These are phyloP conservation scores for Acromyrmex echinatior DNA, from an alignment of 1,140 invertebrate species.

Conservation along the genomic window DNA sequence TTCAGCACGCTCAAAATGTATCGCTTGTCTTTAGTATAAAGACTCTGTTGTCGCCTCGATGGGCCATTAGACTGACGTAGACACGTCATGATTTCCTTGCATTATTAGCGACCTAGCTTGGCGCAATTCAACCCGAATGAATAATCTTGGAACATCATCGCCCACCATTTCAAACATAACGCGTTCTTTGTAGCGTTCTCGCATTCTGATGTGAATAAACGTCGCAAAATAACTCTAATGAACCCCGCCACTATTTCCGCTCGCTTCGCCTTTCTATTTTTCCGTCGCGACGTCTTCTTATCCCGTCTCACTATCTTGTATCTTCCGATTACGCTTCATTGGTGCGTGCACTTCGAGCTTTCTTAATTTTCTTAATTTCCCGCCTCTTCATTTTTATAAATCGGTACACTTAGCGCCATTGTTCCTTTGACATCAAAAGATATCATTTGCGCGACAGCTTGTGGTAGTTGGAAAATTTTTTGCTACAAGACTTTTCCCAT, in stretches of 20 bases:
- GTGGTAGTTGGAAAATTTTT: background rate
- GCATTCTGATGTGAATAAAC: constrained; percentile 25
- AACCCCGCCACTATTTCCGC: constrained; percentile 8
- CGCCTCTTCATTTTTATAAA: constrained; percentile 28
- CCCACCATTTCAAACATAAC: constrained; percentile 50
- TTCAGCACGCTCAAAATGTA: constrained; percentile 16
- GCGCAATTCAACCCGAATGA: constrained; percentile 66
- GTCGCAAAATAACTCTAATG: constrained; percentile 49
- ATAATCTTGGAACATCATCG: constrained; percentile 68
- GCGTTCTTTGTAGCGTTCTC: constrained; percentile 52
- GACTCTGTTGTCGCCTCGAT: constrained; percentile 65
- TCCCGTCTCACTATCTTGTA: constrained; percentile 16
- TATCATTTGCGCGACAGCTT: background rate
- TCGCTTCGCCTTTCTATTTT: background rate
- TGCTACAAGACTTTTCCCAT: background rate
- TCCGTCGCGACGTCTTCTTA: constrained; percentile 14
- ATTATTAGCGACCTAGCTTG: constrained; percentile 67
- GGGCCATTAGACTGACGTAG: constrained; percentile 67
- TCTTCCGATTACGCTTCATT: constrained; percentile 50
- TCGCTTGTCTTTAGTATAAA: constrained; percentile 49
- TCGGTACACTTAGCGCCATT: background rate
- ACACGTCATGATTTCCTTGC: constrained; percentile 59
- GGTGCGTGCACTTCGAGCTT: background rate
- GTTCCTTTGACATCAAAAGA: background rate
- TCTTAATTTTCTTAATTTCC: constrained; percentile 7